These are phyloP conservation scores for Amazona guildingii DNA, from an alignment of 2,113 vertebrate species.

Conservation along the genomic window DNA sequence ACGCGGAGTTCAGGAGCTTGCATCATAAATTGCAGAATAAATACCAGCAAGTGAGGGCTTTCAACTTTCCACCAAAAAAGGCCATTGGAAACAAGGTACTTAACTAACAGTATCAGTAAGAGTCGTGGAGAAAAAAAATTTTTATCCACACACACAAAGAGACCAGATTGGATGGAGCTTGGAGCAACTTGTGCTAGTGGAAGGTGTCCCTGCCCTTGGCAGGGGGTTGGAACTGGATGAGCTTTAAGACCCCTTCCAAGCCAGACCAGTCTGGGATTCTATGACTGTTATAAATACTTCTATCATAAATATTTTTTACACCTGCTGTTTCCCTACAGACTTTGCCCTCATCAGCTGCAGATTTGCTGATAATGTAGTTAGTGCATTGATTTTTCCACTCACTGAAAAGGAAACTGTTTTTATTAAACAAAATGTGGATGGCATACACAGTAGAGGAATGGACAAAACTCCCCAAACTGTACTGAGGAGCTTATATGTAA, in stretches of 20 bases:
- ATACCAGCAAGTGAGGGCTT: slow-evolving; percentile 89
- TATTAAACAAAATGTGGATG: neutral
- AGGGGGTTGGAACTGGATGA: neutral
- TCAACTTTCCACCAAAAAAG: slow-evolving; percentile 96
- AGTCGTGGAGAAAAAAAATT: neutral
- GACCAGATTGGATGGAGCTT: neutral
- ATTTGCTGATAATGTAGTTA: neutral
- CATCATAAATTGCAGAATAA: slow-evolving; percentile 87
- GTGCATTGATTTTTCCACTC: neutral
- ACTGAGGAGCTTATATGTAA: neutral
- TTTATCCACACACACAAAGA: neutral
- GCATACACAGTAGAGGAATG: neutral
- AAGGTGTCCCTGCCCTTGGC: neutral
- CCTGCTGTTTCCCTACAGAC: neutral
- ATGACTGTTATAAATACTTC: neutral
- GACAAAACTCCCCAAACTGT: neutral
- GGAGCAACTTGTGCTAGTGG: neutral
- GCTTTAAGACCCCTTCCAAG: neutral
- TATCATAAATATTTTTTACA: neutral
- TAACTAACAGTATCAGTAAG: neutral
- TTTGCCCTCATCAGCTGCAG: neutral
- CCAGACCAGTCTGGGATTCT: neutral
- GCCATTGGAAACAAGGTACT: slow-evolving; percentile 98
- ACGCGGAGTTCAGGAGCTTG: slow-evolving; percentile 89
- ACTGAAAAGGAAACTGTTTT: neutral